A percentile compares a stretch with the other conserved stretches of the same genome.
Conservation (phyloP, 1,140 invertebrate species). For the Pseudomyrmex dendroicus region DNA sequence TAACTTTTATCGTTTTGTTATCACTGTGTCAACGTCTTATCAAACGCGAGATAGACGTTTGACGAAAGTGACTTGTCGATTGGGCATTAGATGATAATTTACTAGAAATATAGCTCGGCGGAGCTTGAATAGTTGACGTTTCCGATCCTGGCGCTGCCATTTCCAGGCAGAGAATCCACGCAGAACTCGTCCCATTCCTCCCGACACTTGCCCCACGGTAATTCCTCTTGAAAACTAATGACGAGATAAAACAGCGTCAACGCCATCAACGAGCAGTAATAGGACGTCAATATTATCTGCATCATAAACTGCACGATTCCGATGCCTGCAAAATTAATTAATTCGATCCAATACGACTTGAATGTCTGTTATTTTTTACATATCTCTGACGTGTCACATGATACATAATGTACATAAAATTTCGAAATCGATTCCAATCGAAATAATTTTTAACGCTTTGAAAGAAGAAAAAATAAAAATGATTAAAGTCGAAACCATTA, state of each 20-base stretch:
- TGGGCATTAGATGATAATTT: conserved; percentile 50
- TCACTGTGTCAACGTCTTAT: too few species aligned
- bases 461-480: too few species aligned
- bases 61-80: too few species aligned
- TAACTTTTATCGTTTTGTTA: neutral
- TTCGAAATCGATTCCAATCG: too few species aligned
- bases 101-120: conserved; percentile 84
- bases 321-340: neutral
- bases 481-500: too few species aligned
- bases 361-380: too few species aligned
- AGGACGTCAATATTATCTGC: conserved; percentile 84
- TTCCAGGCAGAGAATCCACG: conserved; percentile 54
- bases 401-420: too few species aligned
- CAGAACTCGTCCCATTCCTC: conserved; percentile 86
- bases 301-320: conserved; percentile 29
- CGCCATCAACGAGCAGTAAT: conserved; percentile 93
- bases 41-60: neutral
- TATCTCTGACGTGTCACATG: too few species aligned
- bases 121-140: conserved; percentile 64
- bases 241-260: conserved; percentile 91
- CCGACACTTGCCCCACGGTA: conserved; percentile 89
- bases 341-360: neutral
- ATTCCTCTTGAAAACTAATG: conserved; percentile 87
- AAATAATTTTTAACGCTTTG: too few species aligned
- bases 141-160: conserved; percentile 76